These are phyloP conservation scores for Chrysochloris asiatica DNA, from an alignment of 2,113 vertebrate species.

Conservation along the genomic window DNA sequence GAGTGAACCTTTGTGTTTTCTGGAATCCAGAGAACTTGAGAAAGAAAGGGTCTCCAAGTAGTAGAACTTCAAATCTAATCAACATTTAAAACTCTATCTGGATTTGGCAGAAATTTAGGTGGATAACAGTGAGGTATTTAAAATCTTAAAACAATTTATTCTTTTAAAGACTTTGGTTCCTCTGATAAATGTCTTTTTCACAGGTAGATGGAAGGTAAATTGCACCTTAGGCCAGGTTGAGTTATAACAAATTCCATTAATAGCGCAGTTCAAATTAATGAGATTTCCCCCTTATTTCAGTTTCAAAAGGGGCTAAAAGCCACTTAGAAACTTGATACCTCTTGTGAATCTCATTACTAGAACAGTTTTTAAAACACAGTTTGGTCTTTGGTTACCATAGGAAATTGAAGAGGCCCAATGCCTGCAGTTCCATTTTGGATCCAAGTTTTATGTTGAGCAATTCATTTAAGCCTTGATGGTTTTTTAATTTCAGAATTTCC, in stretches of 20 bases:
- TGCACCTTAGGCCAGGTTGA: slow-evolving; percentile 44
- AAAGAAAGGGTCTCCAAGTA: slow-evolving; percentile 38
- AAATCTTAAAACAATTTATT: slow-evolving; percentile 48
- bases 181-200: slow-evolving; percentile 17
- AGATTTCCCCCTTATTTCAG: slow-evolving; percentile 75
- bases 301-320: slow-evolving; percentile 78
- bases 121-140: slow-evolving; percentile 47
- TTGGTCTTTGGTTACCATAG: slow-evolving; percentile 77
- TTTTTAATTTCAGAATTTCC: slow-evolving; percentile 74
- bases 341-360: slow-evolving; percentile 75
- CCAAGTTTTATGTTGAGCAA: slow-evolving; percentile 68
- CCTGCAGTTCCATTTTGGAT: slow-evolving; percentile 55
- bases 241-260: slow-evolving; percentile 77
- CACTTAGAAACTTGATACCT: slow-evolving; percentile 78
- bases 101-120: slow-evolving; percentile 62
- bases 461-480: slow-evolving; percentile 70
- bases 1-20: slow-evolving; percentile 64
- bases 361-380: slow-evolving; percentile 65
- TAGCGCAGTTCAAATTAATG: slow-evolving; percentile 78
- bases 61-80: slow-evolving; percentile 55
- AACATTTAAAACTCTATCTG: slow-evolving; percentile 64
- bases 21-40: slow-evolving; percentile 48
- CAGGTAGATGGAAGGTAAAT: slow-evolving; percentile 53
- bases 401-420: slow-evolving; percentile 74
- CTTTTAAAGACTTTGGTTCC: neutral